Percentiles rank a stretch among this genome's conserved stretches.
Conservation (phyloP, 2,888 invertebrate species). For the Polyommatus iphigenia region DNA sequence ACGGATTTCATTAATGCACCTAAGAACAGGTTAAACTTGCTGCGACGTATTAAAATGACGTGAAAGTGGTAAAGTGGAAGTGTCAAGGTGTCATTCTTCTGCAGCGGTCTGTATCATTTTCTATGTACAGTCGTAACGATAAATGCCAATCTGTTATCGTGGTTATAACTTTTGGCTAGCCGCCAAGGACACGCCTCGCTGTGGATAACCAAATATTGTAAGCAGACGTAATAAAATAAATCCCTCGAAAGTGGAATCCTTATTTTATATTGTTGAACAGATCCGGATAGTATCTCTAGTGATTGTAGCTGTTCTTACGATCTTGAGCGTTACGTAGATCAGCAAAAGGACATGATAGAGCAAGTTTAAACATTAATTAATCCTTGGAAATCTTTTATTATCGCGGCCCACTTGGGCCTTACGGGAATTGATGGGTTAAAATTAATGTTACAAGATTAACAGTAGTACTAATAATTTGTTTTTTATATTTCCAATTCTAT, state of each 20-base stretch:
- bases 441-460: no score
- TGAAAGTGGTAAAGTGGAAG: constrained; percentile 5
- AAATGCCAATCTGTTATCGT: constrained; percentile 32
- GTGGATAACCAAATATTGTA: constrained; percentile 30
- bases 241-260: background rate
- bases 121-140: constrained; percentile 30
- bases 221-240: constrained; percentile 22
- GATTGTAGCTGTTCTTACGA: background rate
- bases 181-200: constrained; percentile 33
- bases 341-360: background rate
- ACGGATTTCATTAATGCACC: background rate
- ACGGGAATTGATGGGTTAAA: no score
- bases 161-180: constrained; percentile 35
- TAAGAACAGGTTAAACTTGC: background rate
- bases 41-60: background rate
- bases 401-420: no score
- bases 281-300: background rate
- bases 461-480: no score
- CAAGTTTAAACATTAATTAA: no score
- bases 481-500: no score
- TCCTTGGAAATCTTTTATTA: no score
- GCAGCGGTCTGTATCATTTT: background rate
- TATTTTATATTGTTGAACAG: constrained; percentile 3
- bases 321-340: background rate
- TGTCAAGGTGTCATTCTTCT: background rate